A percentile compares a stretch with the other conserved stretches of the same genome.
phyloP scores from a whole-genome alignment of 2,113 vertebrate species.

The Silurus asotus region DNA sequence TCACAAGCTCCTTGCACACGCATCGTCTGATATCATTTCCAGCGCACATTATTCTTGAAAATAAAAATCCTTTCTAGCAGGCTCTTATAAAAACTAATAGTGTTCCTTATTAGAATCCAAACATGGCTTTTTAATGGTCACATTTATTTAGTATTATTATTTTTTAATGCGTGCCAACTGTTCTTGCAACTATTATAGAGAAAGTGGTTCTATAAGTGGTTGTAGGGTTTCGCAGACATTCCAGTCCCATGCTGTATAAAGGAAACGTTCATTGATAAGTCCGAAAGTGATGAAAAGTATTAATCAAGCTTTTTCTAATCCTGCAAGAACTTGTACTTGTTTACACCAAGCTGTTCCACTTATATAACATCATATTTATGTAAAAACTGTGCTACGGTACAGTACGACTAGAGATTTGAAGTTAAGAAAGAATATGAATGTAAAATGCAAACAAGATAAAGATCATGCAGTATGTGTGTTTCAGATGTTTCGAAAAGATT shows the following conservation, averaged over 20 bases:
- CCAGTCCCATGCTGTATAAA: background rate
- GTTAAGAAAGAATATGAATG: background rate
- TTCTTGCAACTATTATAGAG: background rate
- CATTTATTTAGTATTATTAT: background rate
- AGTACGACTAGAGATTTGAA: background rate
- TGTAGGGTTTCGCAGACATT: background rate
- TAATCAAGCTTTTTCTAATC: background rate
- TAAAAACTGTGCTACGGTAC: background rate
- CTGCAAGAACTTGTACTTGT: background rate
- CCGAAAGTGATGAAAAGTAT: background rate
- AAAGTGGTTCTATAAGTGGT: background rate
- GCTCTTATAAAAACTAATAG: background rate
- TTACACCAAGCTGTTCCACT: background rate
- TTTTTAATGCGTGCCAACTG: background rate
- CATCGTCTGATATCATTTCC: background rate
- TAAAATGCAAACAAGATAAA: background rate
- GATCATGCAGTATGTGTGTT: background rate
- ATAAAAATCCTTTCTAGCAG: background rate
- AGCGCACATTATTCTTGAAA: background rate
- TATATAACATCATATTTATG: background rate
- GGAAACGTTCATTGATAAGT: background rate
- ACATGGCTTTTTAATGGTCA: background rate
- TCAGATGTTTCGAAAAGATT: background rate
- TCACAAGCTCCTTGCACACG: background rate
- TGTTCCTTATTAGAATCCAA: background rate